Percentiles rank a stretch among this genome's conserved stretches.
phyloP scores from a whole-genome alignment of 1,140 invertebrate species.

The Aporrectodea caliginosa region DNA sequence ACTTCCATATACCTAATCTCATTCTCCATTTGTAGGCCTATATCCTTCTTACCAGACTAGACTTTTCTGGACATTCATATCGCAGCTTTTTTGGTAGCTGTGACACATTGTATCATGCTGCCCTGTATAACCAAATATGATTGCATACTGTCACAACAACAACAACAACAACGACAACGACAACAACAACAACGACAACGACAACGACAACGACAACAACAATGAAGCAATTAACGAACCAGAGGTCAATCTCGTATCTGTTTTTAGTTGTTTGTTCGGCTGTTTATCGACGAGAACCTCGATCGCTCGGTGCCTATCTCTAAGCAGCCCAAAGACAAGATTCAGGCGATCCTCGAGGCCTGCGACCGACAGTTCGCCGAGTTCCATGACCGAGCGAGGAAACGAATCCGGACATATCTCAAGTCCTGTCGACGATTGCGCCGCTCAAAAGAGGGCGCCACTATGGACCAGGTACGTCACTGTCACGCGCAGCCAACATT shows the following conservation, averaged over 20 bases:
- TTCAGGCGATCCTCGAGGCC: conserved; percentile 94
- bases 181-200: no score
- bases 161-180: no score
- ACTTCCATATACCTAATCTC: neutral
- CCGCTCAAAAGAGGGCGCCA: conserved; percentile 70
- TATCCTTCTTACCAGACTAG: neutral
- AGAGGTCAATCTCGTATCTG: no score
- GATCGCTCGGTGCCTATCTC: conserved; percentile 94
- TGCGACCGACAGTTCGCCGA: conserved; percentile 94
- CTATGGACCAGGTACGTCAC: conserved; percentile 47
- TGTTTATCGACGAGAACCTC: conserved; percentile 94
- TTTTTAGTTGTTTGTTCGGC: conserved; percentile 97
- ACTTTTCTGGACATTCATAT: neutral
- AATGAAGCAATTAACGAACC: no score
- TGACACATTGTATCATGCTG: conserved; percentile 16
- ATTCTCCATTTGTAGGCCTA: neutral
- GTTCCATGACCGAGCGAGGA: conserved; percentile 86
- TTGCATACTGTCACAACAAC: no score
- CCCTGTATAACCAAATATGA: conserved; percentile 34
- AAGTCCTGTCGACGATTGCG: conserved; percentile 93
- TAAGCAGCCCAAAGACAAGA: conserved; percentile 95
- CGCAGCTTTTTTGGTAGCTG: neutral
- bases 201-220: no score
- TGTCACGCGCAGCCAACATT: neutral
- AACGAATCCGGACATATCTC: conserved; percentile 89